Evolutionary conservation across 1,140 invertebrate species (phyloP).

Genomic region (Megathymus violae): DNA sequence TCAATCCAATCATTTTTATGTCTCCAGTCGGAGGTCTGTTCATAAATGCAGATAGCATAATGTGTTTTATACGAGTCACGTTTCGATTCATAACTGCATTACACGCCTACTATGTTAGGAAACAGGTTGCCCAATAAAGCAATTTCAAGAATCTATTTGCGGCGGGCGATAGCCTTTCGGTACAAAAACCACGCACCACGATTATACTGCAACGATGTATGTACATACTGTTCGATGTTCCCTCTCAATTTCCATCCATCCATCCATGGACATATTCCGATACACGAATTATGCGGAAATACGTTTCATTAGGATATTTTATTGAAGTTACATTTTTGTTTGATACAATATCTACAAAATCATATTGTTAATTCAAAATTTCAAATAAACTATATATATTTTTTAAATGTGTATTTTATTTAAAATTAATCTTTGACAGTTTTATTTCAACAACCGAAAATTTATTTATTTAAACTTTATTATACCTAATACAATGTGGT

Average conservation of each 20-base stretch:
- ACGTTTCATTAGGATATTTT: too few relatives aligned
- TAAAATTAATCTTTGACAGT: too few relatives aligned
- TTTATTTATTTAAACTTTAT: too few relatives aligned
- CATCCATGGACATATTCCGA: constrained; percentile 25
- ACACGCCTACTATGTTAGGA: constrained; percentile 71
- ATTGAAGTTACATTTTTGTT: too few relatives aligned
- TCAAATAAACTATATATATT: too few relatives aligned
- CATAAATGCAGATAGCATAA: constrained; percentile 47
- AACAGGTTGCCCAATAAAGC: constrained; percentile 78
- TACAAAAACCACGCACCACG: constrained; percentile 66
- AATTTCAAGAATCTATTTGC: constrained; percentile 74
- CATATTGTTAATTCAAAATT: too few relatives aligned
- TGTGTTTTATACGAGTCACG: constrained; percentile 56
- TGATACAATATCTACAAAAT: too few relatives aligned
- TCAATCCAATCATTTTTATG: constrained; percentile 45
- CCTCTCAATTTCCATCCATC: constrained; percentile 23
- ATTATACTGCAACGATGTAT: constrained; percentile 50
- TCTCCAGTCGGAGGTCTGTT: constrained; percentile 36
- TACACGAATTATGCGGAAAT: constrained; percentile 17
- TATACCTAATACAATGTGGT: too few relatives aligned
- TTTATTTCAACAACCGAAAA: too few relatives aligned
- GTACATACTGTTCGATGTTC: constrained; percentile 33
- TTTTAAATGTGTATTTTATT: too few relatives aligned
- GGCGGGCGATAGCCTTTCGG: constrained; percentile 64
- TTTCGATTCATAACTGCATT: constrained; percentile 69